Evolutionary conservation across 1,140 invertebrate species (phyloP).

Genomic region (Armadillidium nasatum): DNA sequence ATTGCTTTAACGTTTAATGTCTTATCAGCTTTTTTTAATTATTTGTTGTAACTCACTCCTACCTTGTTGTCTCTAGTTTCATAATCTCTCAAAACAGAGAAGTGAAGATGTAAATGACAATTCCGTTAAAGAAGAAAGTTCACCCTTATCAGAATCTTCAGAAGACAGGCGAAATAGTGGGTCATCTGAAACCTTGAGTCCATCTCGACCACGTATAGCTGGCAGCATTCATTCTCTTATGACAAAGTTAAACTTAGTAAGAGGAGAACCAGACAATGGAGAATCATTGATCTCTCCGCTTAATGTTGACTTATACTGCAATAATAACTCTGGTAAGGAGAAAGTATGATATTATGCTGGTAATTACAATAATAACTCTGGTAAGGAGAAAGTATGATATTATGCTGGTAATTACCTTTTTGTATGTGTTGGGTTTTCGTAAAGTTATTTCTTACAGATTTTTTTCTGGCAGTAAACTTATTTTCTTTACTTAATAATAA

Average conservation of each 20-base stretch:
- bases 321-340: constrained; percentile 54
- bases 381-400: constrained; percentile 13
- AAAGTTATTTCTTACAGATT: no score
- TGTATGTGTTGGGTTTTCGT: no score
- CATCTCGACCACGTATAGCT: constrained; percentile 61
- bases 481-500: no score
- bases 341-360: neutral
- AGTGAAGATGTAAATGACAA: constrained; percentile 18
- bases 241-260: constrained; percentile 65
- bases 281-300: constrained; percentile 63
- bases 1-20: no score
- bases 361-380: constrained; percentile 56
- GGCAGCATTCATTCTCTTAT: constrained; percentile 82
- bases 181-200: neutral
- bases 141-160: neutral
- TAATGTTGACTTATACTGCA: constrained; percentile 69
- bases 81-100: constrained; percentile 16
- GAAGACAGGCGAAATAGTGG: neutral
- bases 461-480: no score
- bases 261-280: constrained; percentile 36
- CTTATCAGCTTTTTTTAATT: no score
- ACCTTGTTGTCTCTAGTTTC: no score
- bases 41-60: no score
- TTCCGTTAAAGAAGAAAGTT: neutral
- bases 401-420: no score